Conservation (phyloP, 2,888 invertebrate genomes). For the Aphodius sticticus region DNA sequence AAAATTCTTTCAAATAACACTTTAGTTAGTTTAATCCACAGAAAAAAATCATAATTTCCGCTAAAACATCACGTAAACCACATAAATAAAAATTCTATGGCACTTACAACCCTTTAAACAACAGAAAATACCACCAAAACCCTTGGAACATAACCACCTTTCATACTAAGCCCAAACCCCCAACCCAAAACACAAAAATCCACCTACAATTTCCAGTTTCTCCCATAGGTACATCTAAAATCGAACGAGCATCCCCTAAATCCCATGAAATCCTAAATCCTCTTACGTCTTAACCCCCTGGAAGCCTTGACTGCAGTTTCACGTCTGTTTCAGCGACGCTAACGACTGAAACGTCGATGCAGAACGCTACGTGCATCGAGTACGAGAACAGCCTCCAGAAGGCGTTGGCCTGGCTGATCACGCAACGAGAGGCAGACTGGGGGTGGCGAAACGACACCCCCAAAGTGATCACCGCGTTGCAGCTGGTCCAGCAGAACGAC, state of each 20-base stretch:
- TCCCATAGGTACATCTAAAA: background rate
- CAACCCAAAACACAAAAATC: too few relatives aligned
- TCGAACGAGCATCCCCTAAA: background rate
- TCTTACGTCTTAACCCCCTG: background rate
- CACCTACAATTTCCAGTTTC: background rate
- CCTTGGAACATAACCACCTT: too few relatives aligned
- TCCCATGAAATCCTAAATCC: background rate
- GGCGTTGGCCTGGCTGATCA: slow-evolving; percentile 77
- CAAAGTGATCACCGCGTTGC: slow-evolving; percentile 80
- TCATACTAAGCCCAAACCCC: too few relatives aligned
- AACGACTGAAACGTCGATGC: slow-evolving; percentile 20
- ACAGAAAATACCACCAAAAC: too few relatives aligned
- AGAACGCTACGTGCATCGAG: slow-evolving; percentile 42
- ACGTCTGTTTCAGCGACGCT: slow-evolving; percentile 28
- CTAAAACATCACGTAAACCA: too few relatives aligned
- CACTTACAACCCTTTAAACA: too few relatives aligned
- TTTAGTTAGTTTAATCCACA: too few relatives aligned
- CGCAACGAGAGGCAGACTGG: slow-evolving; percentile 77
- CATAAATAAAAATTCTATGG: too few relatives aligned
- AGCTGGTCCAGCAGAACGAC: slow-evolving; percentile 63
- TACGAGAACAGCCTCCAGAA: slow-evolving; percentile 69
- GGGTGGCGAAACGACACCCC: slow-evolving; percentile 89
- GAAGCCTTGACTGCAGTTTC: background rate
- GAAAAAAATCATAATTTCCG: too few relatives aligned
- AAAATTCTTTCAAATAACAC: too few relatives aligned